Base-by-base conservation (phyloP, 2,113 vertebrate genomes). In the Lepus timidus region DNA sequence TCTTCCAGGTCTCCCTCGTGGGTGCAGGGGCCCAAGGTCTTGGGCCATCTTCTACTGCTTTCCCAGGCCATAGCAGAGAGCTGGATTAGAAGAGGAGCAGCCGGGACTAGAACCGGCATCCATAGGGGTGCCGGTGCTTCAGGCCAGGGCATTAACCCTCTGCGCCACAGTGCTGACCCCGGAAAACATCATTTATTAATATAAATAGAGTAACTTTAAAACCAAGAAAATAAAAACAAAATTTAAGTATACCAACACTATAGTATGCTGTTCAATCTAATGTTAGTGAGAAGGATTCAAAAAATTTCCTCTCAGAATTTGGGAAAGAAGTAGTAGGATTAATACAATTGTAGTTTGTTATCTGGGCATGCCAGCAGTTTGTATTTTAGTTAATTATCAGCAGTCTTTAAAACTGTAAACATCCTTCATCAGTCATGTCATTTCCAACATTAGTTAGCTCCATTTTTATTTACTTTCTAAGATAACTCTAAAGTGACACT, bases 311-410 rank as follows among this genome's bases (percentile, higher is more conserved):
- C n/a, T 73, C 17, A 65, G 22, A 65, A 84, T 82, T 27, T 98
- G 96, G 92, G 85, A 97, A 71, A 95, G 58, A 90, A 92, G 39
- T 84, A 89, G 39, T 81, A 19, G 93, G 76, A 93, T 97, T 93
- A 90, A 96, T 96, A 65, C 95, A 96, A 96, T 96, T 94, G 5
- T 55, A 10, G 83, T 55, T 90, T 91, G 74, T 68, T 94, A 73
- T 97, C 83, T 96, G 71, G 62, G 89, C 78, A 81, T 89, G 85
- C 97, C 95, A 97, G 92, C 85, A 67, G 87, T 97, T 97, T 98
- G 86, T 90, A 1, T 96, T 97, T 96, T 58, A 96, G 85, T 51
- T 93, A 85, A 70, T 98, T 98, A 97, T 97, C 96, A 97, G 23
- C 1, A 1, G 9, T 92, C 85, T 95, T 96, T 97, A 97, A 97